Evolutionary conservation across 1,140 invertebrate species (phyloP), one percentile per base, ranked within the genome.

Genomic region (Ptiloglossa arizonensis): DNA sequence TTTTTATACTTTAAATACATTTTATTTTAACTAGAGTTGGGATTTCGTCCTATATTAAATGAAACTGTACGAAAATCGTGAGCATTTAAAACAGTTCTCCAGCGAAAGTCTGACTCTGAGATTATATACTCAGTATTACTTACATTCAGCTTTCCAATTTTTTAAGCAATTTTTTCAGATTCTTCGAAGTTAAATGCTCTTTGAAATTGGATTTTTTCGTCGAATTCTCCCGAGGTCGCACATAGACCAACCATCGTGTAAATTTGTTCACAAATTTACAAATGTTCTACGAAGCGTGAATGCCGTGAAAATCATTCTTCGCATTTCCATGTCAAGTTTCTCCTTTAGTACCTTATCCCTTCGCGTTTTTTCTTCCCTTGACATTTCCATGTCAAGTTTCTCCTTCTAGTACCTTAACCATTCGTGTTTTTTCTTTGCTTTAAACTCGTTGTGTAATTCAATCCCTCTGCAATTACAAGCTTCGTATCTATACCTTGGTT

Each of bases 191-290:
- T 19, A 15, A 38, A 38, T 27, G 29, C 17, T 17, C 13, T 19
- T 48, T 9, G 41, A 46, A 60, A 71, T 50, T 52, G 70, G 24
- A 63, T 73, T 63, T 72, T 72, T 46, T 38, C 27, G 1, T 32
- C 41, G 32, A 63, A 73, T 73, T 24, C 27, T 56, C 29, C 1
- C 29, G 48, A 52, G n/a, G 24, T n/a, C 13, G 6, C 17, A 29
- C 19, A n/a, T 22, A 22, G 22, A 48, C 22, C 15, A 6, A n/a
- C 11, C 17, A 17, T 3, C 11, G 17, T 6, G 27, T n/a, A n/a
- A 35, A 35, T 71, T 44, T 44, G 1, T 5, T 3, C 3, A 32
- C 4, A 32, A 71, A 59, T 46, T 56, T 57, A 41, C 32, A 29
- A 56, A 44, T 29, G 29, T 17, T 56, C 9, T 15, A 11, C 13